Evolutionary conservation across 1,140 invertebrate genomes (phyloP), one percentile per base, ranked within the genome.

Genomic region (Aradophagus sp.): DNA sequence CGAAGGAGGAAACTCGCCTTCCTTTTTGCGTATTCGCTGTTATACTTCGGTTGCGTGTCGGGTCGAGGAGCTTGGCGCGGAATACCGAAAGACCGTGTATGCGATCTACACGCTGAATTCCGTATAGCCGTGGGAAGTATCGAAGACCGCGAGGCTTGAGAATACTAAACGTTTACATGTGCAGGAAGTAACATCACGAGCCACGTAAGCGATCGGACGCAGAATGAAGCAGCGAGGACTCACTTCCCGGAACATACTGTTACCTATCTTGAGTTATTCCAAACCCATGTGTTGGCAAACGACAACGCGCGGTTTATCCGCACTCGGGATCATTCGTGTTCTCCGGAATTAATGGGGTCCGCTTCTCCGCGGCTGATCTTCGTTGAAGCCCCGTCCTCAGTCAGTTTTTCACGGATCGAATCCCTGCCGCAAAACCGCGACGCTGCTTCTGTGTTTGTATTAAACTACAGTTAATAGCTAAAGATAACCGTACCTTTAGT

Each of bases 61-160:
- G 48, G 20, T 78, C 53, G 53, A 44, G 39, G 63, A 58, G 59
- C 23, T 27, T 35, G 31, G 45, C 62, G 36, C 50, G 63, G 74
- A 81, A 81, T 78, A 76, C 74, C 73, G 45, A 77, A 76, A 63
- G 67, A 77, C 69, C 72, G 53, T 50, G 52, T 45, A 32, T 67
- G 56, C 55, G 50, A 38, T 8, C 19, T 65, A 44, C 71, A 58
- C 48, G 67, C 52, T 71, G 79, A 80, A 83, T 82, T 83, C 72
- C 73, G 78, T 80, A 82, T 78, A 83, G 79, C 82, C 82, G 84
- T 85, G 84, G 83, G 84, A 85, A 84, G 80, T 80, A 79, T 74
- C 61, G 68, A 68, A 73, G 75, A 55, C 23, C 58, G 65, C 74
- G 77, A 73, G 69, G 70, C 77, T 62, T 38, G 75, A 34, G 78